These are phyloP conservation scores for Oceanodroma tethys DNA, from an alignment of 2,113 vertebrate genomes.

Conservation along the genomic window DNA sequence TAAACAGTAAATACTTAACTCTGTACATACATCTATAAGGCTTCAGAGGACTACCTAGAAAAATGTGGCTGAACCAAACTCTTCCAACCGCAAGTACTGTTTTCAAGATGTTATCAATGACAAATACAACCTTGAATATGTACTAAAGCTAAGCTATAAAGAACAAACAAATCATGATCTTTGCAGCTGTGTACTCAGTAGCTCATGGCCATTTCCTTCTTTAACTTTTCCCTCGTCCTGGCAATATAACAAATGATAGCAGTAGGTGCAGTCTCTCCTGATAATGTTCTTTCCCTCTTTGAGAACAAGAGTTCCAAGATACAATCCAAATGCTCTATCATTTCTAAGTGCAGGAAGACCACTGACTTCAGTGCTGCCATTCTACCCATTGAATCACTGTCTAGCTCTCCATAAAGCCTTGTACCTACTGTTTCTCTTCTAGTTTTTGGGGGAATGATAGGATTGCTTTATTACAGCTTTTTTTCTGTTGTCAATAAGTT, in stretches of 20 bases:
- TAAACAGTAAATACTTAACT: not conserved
- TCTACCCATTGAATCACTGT: not conserved
- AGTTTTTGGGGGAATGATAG: not conserved
- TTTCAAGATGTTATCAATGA: not conserved
- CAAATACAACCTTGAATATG: not conserved
- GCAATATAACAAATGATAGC: not conserved
- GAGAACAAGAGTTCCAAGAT: not conserved
- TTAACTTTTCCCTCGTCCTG: not conserved
- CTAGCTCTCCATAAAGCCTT: not conserved
- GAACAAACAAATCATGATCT: not conserved
- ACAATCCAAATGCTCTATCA: not conserved
- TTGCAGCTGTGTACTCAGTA: not conserved
- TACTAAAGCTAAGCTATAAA: constrained; percentile 10
- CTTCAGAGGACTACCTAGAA: not conserved
- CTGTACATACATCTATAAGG: not conserved
- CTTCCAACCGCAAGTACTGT: not conserved
- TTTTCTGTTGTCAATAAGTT: not conserved
- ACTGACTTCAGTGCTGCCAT: not conserved
- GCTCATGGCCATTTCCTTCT: not conserved
- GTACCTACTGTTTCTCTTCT: not conserved
- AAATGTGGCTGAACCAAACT: not conserved
- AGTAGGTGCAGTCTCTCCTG: not conserved
- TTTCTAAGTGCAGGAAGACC: not conserved
- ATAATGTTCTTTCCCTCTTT: not conserved
- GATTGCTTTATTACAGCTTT: not conserved